Evolutionary conservation across 2,888 invertebrate genomes (phyloP), one percentile per base, ranked within the genome.

Genomic region (Dromius quadrimaculatus): DNA sequence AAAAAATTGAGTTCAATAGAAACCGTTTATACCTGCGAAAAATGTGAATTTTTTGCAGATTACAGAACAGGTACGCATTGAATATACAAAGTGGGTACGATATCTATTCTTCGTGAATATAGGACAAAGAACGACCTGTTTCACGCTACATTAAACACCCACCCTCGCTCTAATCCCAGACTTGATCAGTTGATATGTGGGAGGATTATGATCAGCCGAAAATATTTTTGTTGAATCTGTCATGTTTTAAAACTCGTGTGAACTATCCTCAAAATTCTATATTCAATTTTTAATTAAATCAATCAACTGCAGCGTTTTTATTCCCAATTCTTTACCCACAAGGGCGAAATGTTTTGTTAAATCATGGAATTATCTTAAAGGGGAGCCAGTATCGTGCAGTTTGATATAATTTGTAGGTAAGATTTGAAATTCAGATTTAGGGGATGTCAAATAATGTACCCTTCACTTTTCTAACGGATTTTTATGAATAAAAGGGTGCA

Each of bases 341-440:
- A 23, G 15, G 28, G 57, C 57, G 38, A 54, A 22, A 66, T 13
- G 36, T 66, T 66, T 50, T 38, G 57, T 66, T 22, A 57, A 57
- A 41, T 54, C 41, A 36, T 66, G 54, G 65, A 66, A 66, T 54
- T 17, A 41, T 64, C 57, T 36, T 28, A 41, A 34, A 54, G 66
- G 66, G 66, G 54, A 50, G 15, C 23, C 28, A 4, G 11, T 57
- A 66, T 66, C 38, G 41, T 13, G 54, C 38, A 20, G 57, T 20
- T 68, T 68, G 57, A 32, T 43, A 59, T 68, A 59, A 68, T 68
- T 66, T 66, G 57, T 66, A 22, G 17, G 47, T 15, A 15, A 62
- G 43, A 68, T 59, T 59, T 68, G 45, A 68, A 68, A 68, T 68
- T 68, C 59, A 68, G 59, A 68, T 68, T 59, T 43, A 43, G 43